These are phyloP conservation scores for Pseudachorutes palmiensis DNA, from an alignment of 1,140 invertebrate species.

Conservation along the genomic window DNA sequence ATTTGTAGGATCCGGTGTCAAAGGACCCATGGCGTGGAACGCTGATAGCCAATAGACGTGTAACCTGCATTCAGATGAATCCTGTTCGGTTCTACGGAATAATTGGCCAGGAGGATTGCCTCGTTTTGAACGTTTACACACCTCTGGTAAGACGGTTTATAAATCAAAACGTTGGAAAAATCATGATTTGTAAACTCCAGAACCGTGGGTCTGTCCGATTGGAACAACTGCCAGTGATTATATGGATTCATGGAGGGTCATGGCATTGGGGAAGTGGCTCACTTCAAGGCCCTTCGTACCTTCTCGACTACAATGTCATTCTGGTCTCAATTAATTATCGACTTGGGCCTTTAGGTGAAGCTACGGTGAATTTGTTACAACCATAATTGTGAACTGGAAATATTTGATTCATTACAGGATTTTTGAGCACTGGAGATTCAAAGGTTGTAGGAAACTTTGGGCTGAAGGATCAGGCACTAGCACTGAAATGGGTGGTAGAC, in stretches of 20 bases:
- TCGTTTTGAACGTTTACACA: conserved; percentile 49
- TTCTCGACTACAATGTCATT: conserved; percentile 20
- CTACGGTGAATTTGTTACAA: background rate
- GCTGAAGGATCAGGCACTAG: conserved; percentile 27
- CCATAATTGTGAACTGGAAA: background rate
- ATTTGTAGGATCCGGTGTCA: conserved; percentile 18
- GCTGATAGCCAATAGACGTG: conserved; percentile 9
- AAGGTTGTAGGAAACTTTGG: conserved; percentile 27
- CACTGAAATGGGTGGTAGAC: conserved; percentile 20
- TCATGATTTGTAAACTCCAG: background rate
- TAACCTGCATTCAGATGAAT: conserved; percentile 26
- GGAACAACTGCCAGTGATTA: conserved; percentile 14
- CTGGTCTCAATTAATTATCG: conserved; percentile 24
- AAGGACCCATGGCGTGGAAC: conserved; percentile 24
- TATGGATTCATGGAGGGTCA: conserved; percentile 28
- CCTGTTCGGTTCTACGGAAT: conserved; percentile 14
- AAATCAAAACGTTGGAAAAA: no score
- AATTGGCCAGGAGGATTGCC: conserved; percentile 28
- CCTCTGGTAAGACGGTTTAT: conserved; percentile 40
- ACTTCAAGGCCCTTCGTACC: conserved; percentile 15
- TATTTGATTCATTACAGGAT: conserved; percentile 12
- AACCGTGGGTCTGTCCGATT: background rate
- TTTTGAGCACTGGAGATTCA: conserved; percentile 20
- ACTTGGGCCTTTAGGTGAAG: conserved; percentile 19
- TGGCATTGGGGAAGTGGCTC: conserved; percentile 7